Evolutionary conservation across 2,113 vertebrate species (phyloP).

Genomic region (Meles meles): DNA sequence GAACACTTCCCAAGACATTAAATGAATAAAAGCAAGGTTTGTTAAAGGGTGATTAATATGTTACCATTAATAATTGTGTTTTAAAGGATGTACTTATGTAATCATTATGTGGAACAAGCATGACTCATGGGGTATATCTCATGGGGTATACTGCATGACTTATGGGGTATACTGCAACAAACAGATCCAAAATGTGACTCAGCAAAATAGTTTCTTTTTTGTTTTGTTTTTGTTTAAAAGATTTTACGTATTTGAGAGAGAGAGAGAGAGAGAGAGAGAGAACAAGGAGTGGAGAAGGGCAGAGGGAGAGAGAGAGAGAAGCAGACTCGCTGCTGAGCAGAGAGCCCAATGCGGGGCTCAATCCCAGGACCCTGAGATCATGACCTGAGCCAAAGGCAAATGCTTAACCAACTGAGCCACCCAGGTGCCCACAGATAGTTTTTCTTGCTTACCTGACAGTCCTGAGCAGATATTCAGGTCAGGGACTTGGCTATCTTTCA

Average conservation of each 20-base stretch:
- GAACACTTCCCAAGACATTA: neutral
- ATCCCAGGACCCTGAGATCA: no score
- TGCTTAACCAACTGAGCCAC: no score
- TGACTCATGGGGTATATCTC: neutral
- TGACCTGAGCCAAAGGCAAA: no score
- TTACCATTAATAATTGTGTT: slow-evolving; percentile 27
- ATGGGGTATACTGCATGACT: no score
- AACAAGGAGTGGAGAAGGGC: no score
- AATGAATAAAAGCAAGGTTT: neutral
- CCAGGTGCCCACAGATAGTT: neutral
- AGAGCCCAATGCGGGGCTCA: no score
- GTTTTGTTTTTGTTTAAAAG: no score
- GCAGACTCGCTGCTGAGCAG: no score
- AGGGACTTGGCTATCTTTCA: neutral
- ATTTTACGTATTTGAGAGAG: no score
- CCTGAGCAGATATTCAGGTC: neutral
- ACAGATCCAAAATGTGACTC: neutral
- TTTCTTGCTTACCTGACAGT: neutral
- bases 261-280: no score
- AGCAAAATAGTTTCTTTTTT: neutral
- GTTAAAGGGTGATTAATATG: neutral
- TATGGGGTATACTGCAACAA: neutral
- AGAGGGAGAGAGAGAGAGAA: no score
- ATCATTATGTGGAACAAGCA: slow-evolving; percentile 42
- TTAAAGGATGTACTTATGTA: neutral